Evolutionary conservation across 2,888 invertebrate genomes (phyloP).

Genomic region (Notocelia uddmanniana): DNA sequence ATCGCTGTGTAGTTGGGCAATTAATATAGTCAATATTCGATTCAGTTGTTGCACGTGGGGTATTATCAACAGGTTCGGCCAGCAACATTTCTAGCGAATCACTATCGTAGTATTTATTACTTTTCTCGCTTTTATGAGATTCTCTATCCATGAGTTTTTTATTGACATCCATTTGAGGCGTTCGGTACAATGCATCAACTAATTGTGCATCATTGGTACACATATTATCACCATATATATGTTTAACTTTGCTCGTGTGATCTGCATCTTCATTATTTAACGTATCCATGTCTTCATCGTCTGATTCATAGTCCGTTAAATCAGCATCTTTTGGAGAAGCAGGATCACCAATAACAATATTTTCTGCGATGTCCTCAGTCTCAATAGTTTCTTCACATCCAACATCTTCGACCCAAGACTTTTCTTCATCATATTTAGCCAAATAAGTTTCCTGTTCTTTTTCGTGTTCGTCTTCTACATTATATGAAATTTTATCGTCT

Average conservation of each 20-base stretch:
- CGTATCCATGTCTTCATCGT: slow-evolving; percentile 53
- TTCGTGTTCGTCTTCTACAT: slow-evolving; percentile 8
- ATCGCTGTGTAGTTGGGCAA: neutral
- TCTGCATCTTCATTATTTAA: slow-evolving; percentile 56
- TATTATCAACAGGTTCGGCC: slow-evolving; percentile 56
- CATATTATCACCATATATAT: slow-evolving; percentile 70
- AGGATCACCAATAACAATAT: slow-evolving; percentile 65
- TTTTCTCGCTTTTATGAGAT: slow-evolving; percentile 51
- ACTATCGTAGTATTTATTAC: slow-evolving; percentile 57
- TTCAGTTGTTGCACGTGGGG: neutral
- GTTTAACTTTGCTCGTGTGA: slow-evolving; percentile 65
- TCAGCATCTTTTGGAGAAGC: slow-evolving; percentile 60
- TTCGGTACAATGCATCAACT: slow-evolving; percentile 71
- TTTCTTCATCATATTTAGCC: slow-evolving; percentile 59
- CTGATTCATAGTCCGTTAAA: slow-evolving; percentile 53
- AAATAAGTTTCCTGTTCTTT: slow-evolving; percentile 52
- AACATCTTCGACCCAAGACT: slow-evolving; percentile 78
- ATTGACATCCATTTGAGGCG: slow-evolving; percentile 75
- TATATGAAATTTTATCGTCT: slow-evolving; percentile 15
- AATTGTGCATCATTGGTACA: slow-evolving; percentile 67
- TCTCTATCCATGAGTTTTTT: slow-evolving; percentile 63
- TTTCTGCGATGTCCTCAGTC: slow-evolving; percentile 76
- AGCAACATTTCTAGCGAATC: slow-evolving; percentile 63
- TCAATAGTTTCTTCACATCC: slow-evolving; percentile 80
- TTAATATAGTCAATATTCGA: neutral